These are phyloP conservation scores for Cryptus viduatorius DNA, from an alignment of 2,888 invertebrate species.

Conservation along the genomic window DNA sequence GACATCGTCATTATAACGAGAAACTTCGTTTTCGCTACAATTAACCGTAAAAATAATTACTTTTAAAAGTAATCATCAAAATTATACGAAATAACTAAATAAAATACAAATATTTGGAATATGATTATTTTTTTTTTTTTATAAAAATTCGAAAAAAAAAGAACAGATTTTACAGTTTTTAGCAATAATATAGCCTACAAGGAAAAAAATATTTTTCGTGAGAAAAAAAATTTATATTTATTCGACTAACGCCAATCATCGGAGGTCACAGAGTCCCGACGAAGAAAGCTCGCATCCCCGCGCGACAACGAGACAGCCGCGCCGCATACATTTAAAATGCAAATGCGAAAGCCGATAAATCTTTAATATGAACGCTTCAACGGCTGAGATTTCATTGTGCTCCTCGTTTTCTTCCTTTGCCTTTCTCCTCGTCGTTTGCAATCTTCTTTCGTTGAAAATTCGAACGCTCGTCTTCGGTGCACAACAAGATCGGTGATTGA, in stretches of 20 bases:
- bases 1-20: too few relatives aligned
- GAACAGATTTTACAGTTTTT: too few relatives aligned
- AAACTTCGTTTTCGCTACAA: too few relatives aligned
- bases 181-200: too few relatives aligned
- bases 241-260: not conserved
- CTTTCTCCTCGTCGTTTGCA: not conserved
- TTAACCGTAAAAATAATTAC: too few relatives aligned
- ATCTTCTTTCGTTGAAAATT: not conserved
- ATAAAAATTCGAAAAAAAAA: too few relatives aligned
- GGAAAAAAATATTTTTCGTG: not conserved
- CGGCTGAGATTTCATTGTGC: not conserved
- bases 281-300: not conserved
- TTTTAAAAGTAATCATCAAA: too few relatives aligned
- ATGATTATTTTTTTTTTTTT: too few relatives aligned
- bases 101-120: too few relatives aligned
- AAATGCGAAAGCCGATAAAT: slow-evolving; percentile 80
- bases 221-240: not conserved
- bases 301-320: slow-evolving; percentile 8
- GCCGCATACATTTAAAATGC: slow-evolving; percentile 76
- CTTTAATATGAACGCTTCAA: slow-evolving; percentile 64
- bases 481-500: slow-evolving; percentile 5
- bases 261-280: not conserved
- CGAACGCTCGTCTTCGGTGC: not conserved
- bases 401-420: not conserved
- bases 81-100: too few relatives aligned